These are phyloP conservation scores for Brachionus plicatilis DNA, from an alignment of 1,140 invertebrate species.

Conservation along the genomic window DNA sequence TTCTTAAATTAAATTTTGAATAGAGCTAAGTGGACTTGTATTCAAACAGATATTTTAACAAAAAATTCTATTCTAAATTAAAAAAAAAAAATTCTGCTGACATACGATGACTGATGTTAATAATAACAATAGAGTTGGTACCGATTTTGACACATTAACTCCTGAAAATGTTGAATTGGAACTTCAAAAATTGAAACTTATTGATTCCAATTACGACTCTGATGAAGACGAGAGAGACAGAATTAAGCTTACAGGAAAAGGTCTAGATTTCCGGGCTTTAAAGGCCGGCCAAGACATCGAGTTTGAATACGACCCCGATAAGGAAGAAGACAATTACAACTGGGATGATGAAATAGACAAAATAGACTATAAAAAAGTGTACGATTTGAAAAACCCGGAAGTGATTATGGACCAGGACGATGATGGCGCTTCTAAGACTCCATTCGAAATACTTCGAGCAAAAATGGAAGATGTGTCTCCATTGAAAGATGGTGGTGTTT, in stretches of 20 bases:
- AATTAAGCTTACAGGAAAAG: conserved; percentile 20
- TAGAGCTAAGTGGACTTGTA: neutral
- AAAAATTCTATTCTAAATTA: no score
- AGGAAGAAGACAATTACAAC: conserved; percentile 28
- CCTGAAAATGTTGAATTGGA: conserved; percentile 35
- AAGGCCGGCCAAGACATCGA: conserved; percentile 28
- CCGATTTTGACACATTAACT: conserved; percentile 10
- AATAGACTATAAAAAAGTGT: conserved; percentile 38
- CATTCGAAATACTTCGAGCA: conserved; percentile 13
- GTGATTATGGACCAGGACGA: conserved; percentile 23
- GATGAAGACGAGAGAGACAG: conserved; percentile 28
- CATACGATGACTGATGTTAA: neutral
- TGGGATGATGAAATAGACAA: conserved; percentile 16
- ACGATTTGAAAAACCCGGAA: neutral
- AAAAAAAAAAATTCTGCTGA: no score
- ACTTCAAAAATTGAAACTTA: neutral
- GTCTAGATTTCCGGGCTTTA: conserved; percentile 19
- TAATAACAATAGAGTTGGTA: neutral
- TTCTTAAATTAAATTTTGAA: neutral
- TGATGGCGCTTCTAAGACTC: neutral
- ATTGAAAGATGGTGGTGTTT: neutral
- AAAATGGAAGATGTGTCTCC: conserved; percentile 37
- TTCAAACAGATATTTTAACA: no score
- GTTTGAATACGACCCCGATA: conserved; percentile 6
- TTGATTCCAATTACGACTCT: conserved; percentile 28